Evolutionary conservation across 2,797 vertebrate genomes (phyloP).

Genomic region (Anabacerthia variegaticeps): DNA sequence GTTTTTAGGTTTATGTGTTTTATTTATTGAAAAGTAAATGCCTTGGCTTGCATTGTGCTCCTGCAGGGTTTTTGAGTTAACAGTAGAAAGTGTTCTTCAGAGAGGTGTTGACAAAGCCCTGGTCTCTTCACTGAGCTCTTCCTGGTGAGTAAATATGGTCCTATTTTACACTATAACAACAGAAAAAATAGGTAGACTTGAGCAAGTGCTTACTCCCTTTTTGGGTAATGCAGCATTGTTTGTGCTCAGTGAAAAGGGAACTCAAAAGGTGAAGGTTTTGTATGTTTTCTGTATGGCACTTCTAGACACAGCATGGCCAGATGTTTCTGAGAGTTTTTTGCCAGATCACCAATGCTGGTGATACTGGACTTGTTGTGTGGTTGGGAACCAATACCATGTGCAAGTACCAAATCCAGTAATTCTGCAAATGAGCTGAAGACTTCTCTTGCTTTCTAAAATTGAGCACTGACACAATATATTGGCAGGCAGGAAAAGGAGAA

Average conservation of each 20-base stretch:
- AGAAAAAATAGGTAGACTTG: background rate
- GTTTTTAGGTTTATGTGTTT: background rate
- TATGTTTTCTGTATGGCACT: background rate
- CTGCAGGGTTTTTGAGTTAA: background rate
- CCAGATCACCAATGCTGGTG: background rate
- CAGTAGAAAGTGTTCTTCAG: background rate
- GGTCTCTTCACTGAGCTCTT: background rate
- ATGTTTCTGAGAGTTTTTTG: rapidly evolving
- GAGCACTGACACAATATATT: background rate
- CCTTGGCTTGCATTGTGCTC: background rate
- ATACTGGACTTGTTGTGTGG: background rate
- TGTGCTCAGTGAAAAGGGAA: background rate
- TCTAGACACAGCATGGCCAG: background rate
- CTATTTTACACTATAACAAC: background rate
- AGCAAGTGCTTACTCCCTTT: background rate
- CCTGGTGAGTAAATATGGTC: background rate
- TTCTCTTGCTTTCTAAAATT: background rate
- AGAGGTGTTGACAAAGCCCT: background rate
- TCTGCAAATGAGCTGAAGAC: background rate
- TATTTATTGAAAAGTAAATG: background rate
- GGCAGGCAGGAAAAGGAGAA: background rate
- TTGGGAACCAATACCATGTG: background rate
- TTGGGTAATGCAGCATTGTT: background rate
- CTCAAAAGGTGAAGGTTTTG: background rate
- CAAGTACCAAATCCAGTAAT: background rate